A percentile compares a stretch with the other conserved stretches of the same genome.
These are phyloP conservation scores for Percopsis transmontana DNA, from an alignment of 2,113 vertebrate genomes.

Conservation along the genomic window DNA sequence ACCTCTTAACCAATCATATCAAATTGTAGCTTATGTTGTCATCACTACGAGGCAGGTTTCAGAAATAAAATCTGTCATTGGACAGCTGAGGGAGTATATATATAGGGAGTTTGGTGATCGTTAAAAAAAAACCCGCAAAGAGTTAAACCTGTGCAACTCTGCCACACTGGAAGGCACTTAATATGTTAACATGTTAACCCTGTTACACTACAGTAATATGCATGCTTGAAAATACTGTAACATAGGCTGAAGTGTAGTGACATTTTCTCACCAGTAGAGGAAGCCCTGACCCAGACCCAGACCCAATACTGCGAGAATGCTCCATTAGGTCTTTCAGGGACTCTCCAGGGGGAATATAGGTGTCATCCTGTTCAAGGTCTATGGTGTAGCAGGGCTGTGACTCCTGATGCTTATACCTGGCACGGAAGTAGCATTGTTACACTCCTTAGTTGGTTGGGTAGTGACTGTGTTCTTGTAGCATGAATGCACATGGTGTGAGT, in stretches of 20 bases:
- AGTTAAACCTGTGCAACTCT: too few species aligned
- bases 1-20: too few species aligned
- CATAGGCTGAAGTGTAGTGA: conserved; percentile 25
- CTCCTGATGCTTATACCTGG: conserved; percentile 89
- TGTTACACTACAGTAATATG: too few species aligned
- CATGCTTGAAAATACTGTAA: too few species aligned
- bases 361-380: conserved; percentile 92
- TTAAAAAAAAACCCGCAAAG: too few species aligned
- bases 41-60: too few species aligned
- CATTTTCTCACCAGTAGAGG: conserved; percentile 91
- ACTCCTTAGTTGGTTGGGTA: background rate
- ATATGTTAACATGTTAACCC: too few species aligned
- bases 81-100: too few species aligned
- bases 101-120: too few species aligned
- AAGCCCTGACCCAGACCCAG: conserved; percentile 97
- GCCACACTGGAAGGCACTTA: too few species aligned
- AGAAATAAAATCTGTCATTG: too few species aligned
- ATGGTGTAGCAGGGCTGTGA: conserved; percentile 87
- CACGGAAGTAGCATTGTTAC: background rate
- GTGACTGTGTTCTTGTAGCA: background rate
- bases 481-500: background rate
- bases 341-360: conserved; percentile 90
- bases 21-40: too few species aligned
- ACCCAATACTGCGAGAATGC: conserved; percentile 94
- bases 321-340: conserved; percentile 95